These are phyloP conservation scores for Blennius ocellaris DNA, from an alignment of 2,113 vertebrate genomes.

Conservation along the genomic window DNA sequence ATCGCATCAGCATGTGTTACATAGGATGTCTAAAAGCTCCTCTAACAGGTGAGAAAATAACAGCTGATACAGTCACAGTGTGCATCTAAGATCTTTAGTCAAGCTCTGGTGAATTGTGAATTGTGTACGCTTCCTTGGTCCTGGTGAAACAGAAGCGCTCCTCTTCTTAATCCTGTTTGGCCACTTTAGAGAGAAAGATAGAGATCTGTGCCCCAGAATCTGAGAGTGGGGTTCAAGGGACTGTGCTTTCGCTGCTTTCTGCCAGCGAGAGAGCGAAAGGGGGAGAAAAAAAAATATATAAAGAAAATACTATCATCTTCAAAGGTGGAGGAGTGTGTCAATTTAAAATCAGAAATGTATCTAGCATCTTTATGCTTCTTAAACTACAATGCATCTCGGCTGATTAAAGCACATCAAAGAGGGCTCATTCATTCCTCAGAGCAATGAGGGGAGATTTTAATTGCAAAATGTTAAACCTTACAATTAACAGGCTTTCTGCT, in stretches of 20 bases:
- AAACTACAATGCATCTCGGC: conserved; percentile 92
- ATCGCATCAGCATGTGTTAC: conserved; percentile 49
- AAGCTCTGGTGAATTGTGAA: conserved; percentile 73
- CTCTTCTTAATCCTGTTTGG: conserved; percentile 84
- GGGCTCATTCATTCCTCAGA: conserved; percentile 89
- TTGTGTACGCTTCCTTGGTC: conserved; percentile 75
- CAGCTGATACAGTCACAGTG: conserved; percentile 68
- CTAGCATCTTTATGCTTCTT: conserved; percentile 91
- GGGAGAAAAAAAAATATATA: not conserved
- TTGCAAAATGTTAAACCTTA: conserved; percentile 97
- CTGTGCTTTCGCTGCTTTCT: conserved; percentile 76
- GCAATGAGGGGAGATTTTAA: conserved; percentile 95
- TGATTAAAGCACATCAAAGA: conserved; percentile 95
- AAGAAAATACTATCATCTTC: conserved; percentile 79
- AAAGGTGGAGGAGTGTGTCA: conserved; percentile 86
- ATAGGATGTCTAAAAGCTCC: conserved; percentile 40
- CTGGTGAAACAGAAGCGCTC: conserved; percentile 74
- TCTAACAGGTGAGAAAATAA: conserved; percentile 73
- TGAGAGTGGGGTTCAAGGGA: conserved; percentile 78
- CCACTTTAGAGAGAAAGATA: conserved; percentile 82
- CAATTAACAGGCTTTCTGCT: conserved; percentile 93
- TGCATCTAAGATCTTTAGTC: conserved; percentile 76
- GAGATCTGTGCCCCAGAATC: conserved; percentile 80
- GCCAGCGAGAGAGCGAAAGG: conserved; percentile 45
- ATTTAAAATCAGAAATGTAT: conserved; percentile 90